These are phyloP conservation scores for Halcyon leucocephala DNA, from an alignment of 2,797 vertebrate species.

Conservation along the genomic window DNA sequence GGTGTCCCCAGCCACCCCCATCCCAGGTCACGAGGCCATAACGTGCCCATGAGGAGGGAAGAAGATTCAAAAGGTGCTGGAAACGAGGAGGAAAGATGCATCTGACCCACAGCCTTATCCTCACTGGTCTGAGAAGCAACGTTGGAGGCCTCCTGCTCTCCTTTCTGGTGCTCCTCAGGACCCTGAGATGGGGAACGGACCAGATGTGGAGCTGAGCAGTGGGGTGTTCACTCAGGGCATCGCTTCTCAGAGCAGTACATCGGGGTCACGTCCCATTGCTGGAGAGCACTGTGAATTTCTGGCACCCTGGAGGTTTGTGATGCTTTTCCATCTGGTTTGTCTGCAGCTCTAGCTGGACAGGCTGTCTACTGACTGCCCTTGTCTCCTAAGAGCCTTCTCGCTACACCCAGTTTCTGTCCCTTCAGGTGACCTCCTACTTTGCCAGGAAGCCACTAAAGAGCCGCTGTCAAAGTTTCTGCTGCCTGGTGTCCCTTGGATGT, in stretches of 20 bases:
- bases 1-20: neutral
- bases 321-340: neutral
- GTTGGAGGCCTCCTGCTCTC: neutral
- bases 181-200: neutral
- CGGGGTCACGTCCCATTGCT: neutral
- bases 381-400: neutral
- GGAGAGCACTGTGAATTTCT: neutral
- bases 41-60: rapidly evolving
- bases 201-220: neutral
- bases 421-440: neutral
- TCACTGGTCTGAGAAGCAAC: rapidly evolving
- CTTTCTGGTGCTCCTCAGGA: neutral
- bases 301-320: rapidly evolving
- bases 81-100: neutral
- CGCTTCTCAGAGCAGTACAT: neutral
- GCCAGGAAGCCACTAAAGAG: neutral
- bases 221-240: neutral
- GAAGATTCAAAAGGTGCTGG: neutral
- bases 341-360: neutral
- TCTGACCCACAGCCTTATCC: neutral
- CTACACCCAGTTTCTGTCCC: neutral
- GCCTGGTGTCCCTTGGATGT: neutral
- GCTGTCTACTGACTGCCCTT: neutral
- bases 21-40: neutral
- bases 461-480: neutral